phyloP scores from a whole-genome alignment of 2,797 vertebrate species.

The Mormyrus proboscirostris region DNA sequence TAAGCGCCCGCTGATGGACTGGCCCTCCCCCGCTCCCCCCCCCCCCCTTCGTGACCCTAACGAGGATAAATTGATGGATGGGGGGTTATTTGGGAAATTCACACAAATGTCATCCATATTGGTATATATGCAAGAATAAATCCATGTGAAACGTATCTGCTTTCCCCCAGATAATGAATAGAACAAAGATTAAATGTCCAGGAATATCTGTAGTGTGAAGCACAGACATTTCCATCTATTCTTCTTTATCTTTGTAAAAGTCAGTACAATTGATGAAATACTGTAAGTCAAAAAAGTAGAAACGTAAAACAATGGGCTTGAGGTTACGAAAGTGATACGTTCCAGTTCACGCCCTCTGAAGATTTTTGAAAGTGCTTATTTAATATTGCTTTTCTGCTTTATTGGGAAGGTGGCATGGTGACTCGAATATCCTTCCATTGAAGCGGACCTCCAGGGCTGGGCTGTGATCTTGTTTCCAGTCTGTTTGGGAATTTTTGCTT shows the following conservation, averaged over 20 bases:
- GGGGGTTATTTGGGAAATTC: neutral
- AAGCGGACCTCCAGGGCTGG: neutral
- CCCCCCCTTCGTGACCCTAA: neutral
- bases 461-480: neutral
- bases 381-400: neutral
- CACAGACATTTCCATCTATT: constrained; percentile 11
- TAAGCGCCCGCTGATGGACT: neutral
- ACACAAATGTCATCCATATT: neutral
- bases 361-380: neutral
- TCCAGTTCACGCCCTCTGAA: constrained; percentile 4
- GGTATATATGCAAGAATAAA: neutral
- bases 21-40: neutral
- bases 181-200: neutral
- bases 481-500: neutral
- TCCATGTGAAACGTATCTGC: neutral
- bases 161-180: neutral
- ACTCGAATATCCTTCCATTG: neutral
- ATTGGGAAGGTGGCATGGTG: neutral
- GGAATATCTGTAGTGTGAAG: neutral
- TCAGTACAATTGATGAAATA: neutral
- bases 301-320: neutral
- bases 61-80: neutral
- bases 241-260: neutral
- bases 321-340: neutral
- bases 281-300: neutral